These are phyloP conservation scores for Omphaloscelis lunosa DNA, from an alignment of 2,888 invertebrate genomes.

Conservation along the genomic window DNA sequence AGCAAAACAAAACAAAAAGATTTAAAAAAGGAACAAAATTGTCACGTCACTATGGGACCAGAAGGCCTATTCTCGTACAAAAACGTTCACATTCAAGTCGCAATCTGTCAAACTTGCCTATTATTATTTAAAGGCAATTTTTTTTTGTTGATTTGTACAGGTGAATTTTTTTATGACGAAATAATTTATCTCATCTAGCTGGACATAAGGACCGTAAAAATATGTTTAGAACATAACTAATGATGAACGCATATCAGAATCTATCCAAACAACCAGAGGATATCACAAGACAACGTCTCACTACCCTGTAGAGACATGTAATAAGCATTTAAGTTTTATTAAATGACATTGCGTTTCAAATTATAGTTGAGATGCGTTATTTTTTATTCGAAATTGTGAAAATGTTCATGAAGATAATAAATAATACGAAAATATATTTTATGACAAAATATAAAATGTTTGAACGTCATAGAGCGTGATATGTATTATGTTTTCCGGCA, in stretches of 20 bases:
- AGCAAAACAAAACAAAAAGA: slow-evolving; percentile 71
- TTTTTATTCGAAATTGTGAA: slow-evolving; percentile 18
- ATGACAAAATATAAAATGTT: slow-evolving; percentile 36
- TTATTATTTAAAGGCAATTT: too few relatives aligned
- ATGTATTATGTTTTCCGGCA: slow-evolving; percentile 30
- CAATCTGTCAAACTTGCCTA: too few relatives aligned
- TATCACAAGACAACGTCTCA: not conserved
- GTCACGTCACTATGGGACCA: not conserved
- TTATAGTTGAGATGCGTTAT: slow-evolving; percentile 20
- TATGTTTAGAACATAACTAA: slow-evolving; percentile 1
- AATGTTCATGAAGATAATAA: slow-evolving; percentile 32
- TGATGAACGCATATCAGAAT: not conserved
- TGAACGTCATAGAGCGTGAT: slow-evolving; percentile 39
- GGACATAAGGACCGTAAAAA: not conserved
- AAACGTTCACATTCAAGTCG: too few relatives aligned
- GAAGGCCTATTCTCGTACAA: too few relatives aligned
- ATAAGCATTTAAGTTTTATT: not conserved
- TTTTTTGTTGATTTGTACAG: too few relatives aligned
- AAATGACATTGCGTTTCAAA: not conserved
- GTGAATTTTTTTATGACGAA: too few relatives aligned
- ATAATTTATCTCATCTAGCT: not conserved
- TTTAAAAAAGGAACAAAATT: not conserved
- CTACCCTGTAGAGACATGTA: not conserved
- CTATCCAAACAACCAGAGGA: not conserved
- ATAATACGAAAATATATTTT: slow-evolving; percentile 34